Base-by-base conservation (phyloP, 2,113 vertebrate genomes). In the mouse (Mus musculus) region DNA sequence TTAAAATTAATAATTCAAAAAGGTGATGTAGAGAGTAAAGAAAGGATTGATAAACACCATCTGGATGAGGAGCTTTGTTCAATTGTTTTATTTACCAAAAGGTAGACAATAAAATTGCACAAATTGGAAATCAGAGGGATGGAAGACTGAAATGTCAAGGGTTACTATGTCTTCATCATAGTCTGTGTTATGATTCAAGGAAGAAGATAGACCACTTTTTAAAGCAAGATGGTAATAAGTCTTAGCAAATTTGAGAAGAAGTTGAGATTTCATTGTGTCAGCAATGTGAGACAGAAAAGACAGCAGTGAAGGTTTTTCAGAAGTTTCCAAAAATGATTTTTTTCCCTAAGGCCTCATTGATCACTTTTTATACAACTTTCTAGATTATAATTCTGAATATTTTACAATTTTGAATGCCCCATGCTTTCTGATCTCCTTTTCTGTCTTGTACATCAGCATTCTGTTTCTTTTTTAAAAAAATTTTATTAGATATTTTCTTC, bases 1-100 rank as follows among this genome's bases (percentile, higher is more conserved):
- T 65, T 52, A 28, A 49, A 46, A 77, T 65, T 65, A 67, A 49
- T 75, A 56, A 28, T 76, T n/a, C 24, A 42, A 72, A 93, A 93
- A 78, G 71, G 42, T 92, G 26, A 56, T 63, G 7, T 65, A 72
- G 36, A 91, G 30, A 76, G 52, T 12, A 93, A 59, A 90, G 33
- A 54, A 91, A 93, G 22, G 16, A 59, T 63, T 93, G 49, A 59
- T 8, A 92, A 92, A 92, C 39, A 75, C 4, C 75, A 92, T 63
- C 8, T 82, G 7, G 3, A 92, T 82, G 26, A 20, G n/a, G 81
- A 95, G 13, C 7, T 90, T 88, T 93, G 54, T 54, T 46, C 39
- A 88, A 67, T 52, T 80, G 39, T 14, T 39, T 56, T 94, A 80
- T 88, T 16, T 14, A 36, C 22, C 3, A 82, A 77, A 87, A 65